phyloP scores from a whole-genome alignment of 2,113 vertebrate species.

The Sigmodon hispidus region DNA sequence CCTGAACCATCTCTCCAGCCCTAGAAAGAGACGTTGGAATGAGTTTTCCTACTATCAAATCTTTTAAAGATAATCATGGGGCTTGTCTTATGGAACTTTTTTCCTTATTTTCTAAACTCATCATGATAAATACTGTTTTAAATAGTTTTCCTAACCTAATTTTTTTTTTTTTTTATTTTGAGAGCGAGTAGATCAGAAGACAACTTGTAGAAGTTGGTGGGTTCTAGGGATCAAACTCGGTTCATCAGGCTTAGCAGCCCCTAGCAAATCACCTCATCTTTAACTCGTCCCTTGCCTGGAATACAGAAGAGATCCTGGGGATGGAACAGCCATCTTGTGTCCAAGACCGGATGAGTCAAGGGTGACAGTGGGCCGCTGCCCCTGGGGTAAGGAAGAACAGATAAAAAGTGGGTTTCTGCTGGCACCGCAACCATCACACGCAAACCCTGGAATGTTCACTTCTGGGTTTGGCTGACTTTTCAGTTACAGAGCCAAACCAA shows the following conservation, averaged over 20 bases:
- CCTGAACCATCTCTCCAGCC: neutral
- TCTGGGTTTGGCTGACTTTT: neutral
- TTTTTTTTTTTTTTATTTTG: neutral
- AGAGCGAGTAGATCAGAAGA: neutral
- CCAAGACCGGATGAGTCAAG: neutral
- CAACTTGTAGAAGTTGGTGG: neutral
- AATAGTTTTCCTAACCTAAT: neutral
- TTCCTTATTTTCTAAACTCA: neutral
- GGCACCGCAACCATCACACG: too few species aligned
- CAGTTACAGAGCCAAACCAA: neutral
- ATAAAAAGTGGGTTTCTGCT: neutral
- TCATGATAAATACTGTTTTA: neutral
- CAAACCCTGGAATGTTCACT: neutral
- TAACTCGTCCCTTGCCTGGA: neutral
- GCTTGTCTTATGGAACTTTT: neutral
- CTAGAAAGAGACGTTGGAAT: neutral
- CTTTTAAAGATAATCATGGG: neutral
- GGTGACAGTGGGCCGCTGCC: neutral
- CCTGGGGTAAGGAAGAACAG: neutral
- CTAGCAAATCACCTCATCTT: neutral
- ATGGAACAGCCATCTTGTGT: neutral
- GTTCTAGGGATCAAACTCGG: neutral
- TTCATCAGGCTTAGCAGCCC: neutral
- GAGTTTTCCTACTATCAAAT: neutral
- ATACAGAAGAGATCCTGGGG: neutral